phyloP scores from a whole-genome alignment of 2,113 vertebrate genomes.

The Sturnira hondurensis region DNA sequence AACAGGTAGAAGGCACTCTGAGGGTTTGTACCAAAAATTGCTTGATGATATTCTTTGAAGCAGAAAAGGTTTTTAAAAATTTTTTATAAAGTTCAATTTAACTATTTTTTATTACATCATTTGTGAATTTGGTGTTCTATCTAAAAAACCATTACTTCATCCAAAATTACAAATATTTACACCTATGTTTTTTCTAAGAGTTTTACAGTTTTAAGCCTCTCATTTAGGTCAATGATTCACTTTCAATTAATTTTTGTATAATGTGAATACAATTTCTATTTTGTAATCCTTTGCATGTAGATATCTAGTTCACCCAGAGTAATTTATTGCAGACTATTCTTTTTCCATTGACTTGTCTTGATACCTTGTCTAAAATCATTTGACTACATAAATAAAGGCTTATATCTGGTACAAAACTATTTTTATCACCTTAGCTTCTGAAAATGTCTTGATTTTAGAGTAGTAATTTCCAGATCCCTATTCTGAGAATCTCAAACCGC shows the following conservation, averaged over 20 bases:
- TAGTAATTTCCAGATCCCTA: background rate
- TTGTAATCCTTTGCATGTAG: background rate
- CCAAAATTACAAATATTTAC: background rate
- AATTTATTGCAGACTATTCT: background rate
- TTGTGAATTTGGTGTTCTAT: background rate
- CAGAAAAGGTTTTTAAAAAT: background rate
- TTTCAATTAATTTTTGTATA: background rate
- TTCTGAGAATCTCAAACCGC: background rate
- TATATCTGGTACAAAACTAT: background rate
- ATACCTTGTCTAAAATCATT: background rate
- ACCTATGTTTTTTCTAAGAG: background rate
- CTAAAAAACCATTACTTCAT: background rate
- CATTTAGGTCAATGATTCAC: background rate
- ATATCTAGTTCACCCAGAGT: background rate
- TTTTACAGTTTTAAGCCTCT: background rate
- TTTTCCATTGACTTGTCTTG: background rate
- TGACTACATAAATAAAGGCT: background rate
- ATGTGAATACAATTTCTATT: background rate
- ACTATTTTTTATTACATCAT: background rate
- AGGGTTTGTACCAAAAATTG: too few species aligned
- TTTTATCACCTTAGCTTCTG: background rate
- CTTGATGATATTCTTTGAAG: background rate
- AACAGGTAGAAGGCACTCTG: too few species aligned
- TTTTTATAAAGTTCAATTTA: background rate
- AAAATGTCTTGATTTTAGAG: background rate